Evolutionary conservation across 2,888 invertebrate species (phyloP).

Genomic region (Drosophila algonquin): DNA sequence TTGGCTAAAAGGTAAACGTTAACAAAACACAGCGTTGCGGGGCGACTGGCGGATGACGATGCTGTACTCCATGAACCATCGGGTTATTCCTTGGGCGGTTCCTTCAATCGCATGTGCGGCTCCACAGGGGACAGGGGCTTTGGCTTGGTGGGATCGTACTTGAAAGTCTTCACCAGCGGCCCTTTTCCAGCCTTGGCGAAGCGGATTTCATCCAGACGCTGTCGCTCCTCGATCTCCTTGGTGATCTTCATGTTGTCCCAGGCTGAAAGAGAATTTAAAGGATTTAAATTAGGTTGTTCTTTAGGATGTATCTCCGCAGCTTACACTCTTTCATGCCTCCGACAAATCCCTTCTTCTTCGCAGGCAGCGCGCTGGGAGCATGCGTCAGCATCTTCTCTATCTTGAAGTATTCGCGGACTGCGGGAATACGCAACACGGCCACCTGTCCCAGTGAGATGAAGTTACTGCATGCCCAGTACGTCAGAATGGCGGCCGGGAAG

Average conservation of each 20-base stretch:
- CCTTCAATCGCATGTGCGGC: conserved; percentile 38
- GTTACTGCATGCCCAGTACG: conserved; percentile 96
- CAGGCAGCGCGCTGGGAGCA: conserved; percentile 86
- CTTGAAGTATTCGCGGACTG: conserved; percentile 89
- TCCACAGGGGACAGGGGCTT: conserved; percentile 23
- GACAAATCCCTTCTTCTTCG: conserved; percentile 91
- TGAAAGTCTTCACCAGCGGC: conserved; percentile 93
- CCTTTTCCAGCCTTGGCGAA: conserved; percentile 94
- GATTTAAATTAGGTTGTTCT: neutral
- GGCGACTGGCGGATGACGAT: neutral
- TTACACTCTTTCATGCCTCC: conserved; percentile 92
- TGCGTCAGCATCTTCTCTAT: conserved; percentile 88
- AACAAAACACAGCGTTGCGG: conserved; percentile 46
- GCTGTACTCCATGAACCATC: neutral
- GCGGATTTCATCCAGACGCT: conserved; percentile 89
- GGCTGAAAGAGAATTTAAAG: conserved; percentile 85
- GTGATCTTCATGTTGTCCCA: conserved; percentile 93
- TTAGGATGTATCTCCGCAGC: conserved; percentile 64
- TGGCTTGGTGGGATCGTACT: conserved; percentile 90
- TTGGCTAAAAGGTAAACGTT: conserved; percentile 54
- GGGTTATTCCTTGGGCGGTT: conserved; percentile 39
- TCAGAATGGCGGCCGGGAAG: conserved; percentile 94
- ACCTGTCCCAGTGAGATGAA: conserved; percentile 91
- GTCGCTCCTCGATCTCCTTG: conserved; percentile 90
- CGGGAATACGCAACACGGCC: conserved; percentile 89